Percentiles rank a stretch among this genome's conserved stretches.
phyloP scores from a whole-genome alignment of 2,113 vertebrate species.

The Puma concolor region DNA sequence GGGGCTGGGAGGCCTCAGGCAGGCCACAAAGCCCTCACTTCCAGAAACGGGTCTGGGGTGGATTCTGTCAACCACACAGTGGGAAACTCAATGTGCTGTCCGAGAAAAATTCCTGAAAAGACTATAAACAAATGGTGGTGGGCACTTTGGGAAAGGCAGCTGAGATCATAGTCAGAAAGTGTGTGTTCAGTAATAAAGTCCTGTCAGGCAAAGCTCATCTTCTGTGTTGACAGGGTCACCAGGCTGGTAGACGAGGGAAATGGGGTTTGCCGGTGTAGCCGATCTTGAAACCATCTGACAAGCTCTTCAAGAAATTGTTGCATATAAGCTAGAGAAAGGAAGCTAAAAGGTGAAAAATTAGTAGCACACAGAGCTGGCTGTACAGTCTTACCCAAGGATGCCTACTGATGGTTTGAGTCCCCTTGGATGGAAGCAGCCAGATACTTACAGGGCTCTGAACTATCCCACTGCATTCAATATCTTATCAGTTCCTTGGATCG shows the following conservation, averaged over 20 bases:
- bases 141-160: neutral
- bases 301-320: neutral
- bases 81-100: neutral
- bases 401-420: neutral
- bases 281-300: conserved; percentile 54
- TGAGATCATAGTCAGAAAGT: neutral
- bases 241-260: neutral
- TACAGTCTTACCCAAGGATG: no score
- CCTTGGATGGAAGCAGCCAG: neutral
- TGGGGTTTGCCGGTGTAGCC: neutral
- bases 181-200: neutral
- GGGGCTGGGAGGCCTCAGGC: neutral
- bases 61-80: neutral
- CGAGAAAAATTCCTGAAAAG: neutral
- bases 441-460: neutral
- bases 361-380: neutral
- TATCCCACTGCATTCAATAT: neutral
- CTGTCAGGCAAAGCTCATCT: conserved; percentile 40
- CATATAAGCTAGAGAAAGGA: neutral
- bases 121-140: neutral
- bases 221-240: conserved; percentile 42
- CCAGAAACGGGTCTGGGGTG: neutral
- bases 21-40: neutral
- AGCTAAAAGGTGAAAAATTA: neutral
- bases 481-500: neutral